These are phyloP conservation scores for Ormyrus pomaceus DNA, from an alignment of 2,888 invertebrate species.

Conservation along the genomic window DNA sequence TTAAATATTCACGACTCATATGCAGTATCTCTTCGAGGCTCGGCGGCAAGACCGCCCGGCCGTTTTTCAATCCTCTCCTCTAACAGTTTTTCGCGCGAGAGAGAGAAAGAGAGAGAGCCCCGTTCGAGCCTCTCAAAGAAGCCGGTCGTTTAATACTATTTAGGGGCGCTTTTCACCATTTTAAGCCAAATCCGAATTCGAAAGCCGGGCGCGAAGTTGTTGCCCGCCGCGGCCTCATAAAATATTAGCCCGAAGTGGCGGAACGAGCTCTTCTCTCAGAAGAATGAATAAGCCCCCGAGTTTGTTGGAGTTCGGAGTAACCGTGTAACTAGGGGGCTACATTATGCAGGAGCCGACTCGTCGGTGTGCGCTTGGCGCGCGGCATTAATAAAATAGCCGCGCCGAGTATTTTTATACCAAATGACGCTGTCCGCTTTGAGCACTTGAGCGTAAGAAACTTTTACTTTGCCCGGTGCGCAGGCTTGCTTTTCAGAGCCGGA, in stretches of 20 bases:
- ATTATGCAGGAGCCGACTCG: too few relatives aligned
- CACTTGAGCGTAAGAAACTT: too few relatives aligned
- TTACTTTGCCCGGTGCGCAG: too few relatives aligned
- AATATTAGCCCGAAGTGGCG: conserved; percentile 29
- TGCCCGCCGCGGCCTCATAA: background rate
- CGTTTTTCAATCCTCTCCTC: conserved; percentile 14
- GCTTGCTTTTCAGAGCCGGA: too few relatives aligned
- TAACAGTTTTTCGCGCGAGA: conserved; percentile 11
- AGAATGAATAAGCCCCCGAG: background rate
- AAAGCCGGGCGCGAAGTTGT: background rate
- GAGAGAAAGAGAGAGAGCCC: background rate
- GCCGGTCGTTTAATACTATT: background rate
- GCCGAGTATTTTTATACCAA: too few relatives aligned
- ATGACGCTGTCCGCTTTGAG: too few relatives aligned
- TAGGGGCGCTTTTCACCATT: too few relatives aligned
- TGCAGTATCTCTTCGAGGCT: conserved; percentile 63
- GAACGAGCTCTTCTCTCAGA: background rate
- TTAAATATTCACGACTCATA: conserved; percentile 70
- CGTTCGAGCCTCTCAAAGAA: conserved; percentile 45
- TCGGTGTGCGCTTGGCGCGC: too few relatives aligned
- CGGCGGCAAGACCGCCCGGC: background rate
- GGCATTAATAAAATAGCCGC: too few relatives aligned
- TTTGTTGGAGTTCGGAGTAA: background rate
- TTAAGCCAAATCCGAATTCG: too few relatives aligned
- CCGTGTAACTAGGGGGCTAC: background rate